phyloP scores from a whole-genome alignment of 2,888 invertebrate species.

The Cantharis lateralis region DNA sequence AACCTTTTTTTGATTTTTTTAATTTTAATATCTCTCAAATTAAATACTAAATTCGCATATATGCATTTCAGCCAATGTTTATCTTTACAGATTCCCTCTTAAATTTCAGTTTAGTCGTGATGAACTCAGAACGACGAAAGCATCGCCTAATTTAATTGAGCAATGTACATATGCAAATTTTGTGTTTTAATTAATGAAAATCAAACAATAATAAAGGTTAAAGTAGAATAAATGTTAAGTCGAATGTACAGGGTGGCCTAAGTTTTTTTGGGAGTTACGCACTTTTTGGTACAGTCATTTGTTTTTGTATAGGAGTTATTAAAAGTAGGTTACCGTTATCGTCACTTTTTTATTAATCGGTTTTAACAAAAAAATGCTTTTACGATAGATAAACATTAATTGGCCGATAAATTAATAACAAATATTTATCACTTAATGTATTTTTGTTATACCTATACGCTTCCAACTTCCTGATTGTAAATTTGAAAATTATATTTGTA shows the following conservation, averaged over 20 bases:
- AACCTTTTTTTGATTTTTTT: background rate
- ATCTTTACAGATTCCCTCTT: background rate
- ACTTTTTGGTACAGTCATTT: background rate
- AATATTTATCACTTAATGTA: background rate
- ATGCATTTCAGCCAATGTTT: background rate
- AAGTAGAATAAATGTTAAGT: background rate
- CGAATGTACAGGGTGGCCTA: background rate
- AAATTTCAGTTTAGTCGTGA: background rate
- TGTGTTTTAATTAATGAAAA: background rate
- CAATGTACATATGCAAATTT: background rate
- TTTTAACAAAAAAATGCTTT: background rate
- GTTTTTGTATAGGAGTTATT: background rate
- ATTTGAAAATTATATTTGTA: background rate
- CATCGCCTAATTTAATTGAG: background rate
- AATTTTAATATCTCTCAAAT: background rate
- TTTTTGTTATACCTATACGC: background rate
- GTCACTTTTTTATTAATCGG: background rate
- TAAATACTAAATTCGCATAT: background rate
- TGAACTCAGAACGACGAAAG: background rate
- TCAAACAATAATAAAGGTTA: background rate
- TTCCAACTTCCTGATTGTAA: conserved; percentile 1
- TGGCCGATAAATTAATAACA: background rate
- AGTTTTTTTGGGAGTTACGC: background rate
- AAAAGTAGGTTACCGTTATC: background rate
- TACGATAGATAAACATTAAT: background rate